phyloP scores from a whole-genome alignment of 2,113 vertebrate species.

The Amphiprion ocellaris region DNA sequence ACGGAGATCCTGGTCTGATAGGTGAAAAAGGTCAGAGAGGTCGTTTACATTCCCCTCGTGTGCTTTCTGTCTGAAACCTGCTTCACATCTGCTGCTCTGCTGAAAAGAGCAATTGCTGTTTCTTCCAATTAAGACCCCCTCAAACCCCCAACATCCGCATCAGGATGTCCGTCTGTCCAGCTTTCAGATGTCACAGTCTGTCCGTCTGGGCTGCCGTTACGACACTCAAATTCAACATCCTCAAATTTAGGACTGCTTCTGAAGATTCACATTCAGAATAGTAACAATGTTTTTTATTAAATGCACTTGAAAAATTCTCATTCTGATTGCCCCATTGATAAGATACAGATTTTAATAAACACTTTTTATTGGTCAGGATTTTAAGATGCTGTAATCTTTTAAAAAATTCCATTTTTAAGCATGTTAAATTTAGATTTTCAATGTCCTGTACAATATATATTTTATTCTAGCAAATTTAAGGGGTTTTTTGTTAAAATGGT shows the following conservation, averaged over 20 bases:
- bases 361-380: too few relatives aligned
- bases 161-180: conserved; percentile 3
- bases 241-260: background rate
- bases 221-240: too few relatives aligned
- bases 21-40: conserved; percentile 57
- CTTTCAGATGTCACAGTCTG: conserved; percentile 18
- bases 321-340: background rate
- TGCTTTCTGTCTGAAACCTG: conserved; percentile 49
- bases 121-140: conserved; percentile 50
- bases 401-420: too few relatives aligned
- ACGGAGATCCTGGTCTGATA: conserved; percentile 11
- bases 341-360: background rate
- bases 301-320: background rate
- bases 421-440: too few relatives aligned
- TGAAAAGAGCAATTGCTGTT: conserved; percentile 62
- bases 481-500: too few relatives aligned
- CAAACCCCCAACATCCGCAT: conserved; percentile 19
- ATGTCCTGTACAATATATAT: too few relatives aligned
- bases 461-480: too few relatives aligned
- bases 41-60: conserved; percentile 50
- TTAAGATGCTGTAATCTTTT: too few relatives aligned
- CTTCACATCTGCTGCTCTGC: conserved; percentile 58
- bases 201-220: conserved; percentile 11
- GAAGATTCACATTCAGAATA: background rate
- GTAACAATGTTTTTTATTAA: too few relatives aligned